A percentile compares a stretch with the other conserved stretches of the same genome.
These are phyloP conservation scores for Ganaspis brasiliensis DNA, from an alignment of 2,888 invertebrate genomes.

Conservation along the genomic window DNA sequence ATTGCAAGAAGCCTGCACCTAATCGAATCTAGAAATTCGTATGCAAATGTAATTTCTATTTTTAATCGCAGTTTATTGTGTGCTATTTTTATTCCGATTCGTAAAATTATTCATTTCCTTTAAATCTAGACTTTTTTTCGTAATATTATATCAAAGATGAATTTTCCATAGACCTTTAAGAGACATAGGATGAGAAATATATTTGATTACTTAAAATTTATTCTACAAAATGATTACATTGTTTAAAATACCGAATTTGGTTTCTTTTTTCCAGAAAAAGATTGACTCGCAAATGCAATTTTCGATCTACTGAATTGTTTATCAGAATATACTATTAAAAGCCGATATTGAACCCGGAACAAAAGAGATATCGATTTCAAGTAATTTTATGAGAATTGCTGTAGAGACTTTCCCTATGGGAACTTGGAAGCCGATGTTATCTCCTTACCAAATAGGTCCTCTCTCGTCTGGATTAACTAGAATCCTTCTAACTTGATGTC, in stretches of 20 bases:
- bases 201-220: too few species aligned
- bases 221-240: too few species aligned
- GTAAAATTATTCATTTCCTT: neutral
- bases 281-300: too few species aligned
- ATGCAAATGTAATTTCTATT: neutral
- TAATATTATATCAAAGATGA: too few species aligned
- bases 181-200: too few species aligned
- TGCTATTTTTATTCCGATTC: too few species aligned
- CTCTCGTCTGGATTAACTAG: neutral
- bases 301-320: too few species aligned
- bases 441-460: neutral
- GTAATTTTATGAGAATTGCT: constrained; percentile 17
- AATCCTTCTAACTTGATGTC: constrained; percentile 3
- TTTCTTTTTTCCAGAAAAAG: too few species aligned
- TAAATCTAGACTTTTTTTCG: too few species aligned
- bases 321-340: neutral
- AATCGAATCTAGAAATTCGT: neutral
- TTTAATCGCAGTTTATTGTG: neutral
- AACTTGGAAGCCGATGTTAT: constrained; percentile 27
- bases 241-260: too few species aligned
- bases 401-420: constrained; percentile 9
- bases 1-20: neutral
- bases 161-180: too few species aligned
- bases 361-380: constrained; percentile 14
- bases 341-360: neutral